Evolutionary conservation across 2,113 vertebrate species (phyloP), one percentile per base, ranked within the genome.

Genomic region (Heliornis fulica): DNA sequence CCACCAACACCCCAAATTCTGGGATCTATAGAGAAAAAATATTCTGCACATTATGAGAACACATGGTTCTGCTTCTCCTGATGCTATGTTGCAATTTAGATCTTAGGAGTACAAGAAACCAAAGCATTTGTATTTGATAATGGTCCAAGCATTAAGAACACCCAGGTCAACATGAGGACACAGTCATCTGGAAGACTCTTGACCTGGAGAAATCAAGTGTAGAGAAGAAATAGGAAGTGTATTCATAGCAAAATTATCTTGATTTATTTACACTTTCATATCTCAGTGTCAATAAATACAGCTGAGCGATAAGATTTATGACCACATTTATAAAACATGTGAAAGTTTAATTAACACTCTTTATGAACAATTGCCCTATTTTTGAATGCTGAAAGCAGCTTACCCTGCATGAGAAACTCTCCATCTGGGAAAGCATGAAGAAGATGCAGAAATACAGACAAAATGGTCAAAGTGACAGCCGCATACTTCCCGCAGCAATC

Each of bases 351-450:
- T 82, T 94, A 94, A 74, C 83, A 56, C 21, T 60, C 51, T 86
- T 91, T 82, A 87, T 1, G 32, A 63, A 79, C 59, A 71, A 46
- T 34, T 46, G 66, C 63, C 29, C 29, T 48, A 14, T 74, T 93
- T 91, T 61, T 93, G 68, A 77, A 95, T 13, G 36, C 34, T 59
- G 46, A 85, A 74, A 23, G 79, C 46, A 85, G 76, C 98, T 98
- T 98, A 99, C 99, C 98, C 88, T 98, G 98, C 96, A 98, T 93
- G 66, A 97, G 93, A 71, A 98, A 97, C n/a, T 99, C 99, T 74
- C 94, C 98, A 68, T 99, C 99, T 85, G 98, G 98, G 92, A 99
- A 98, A 76, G 99, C 98, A 88, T 99, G 98, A 79, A 98, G 98
- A 80, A 98, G 92, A 79, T 99, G 98, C 95, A 99, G 93, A 95